Conservation (phyloP, 2,113 vertebrate species). For the Guaruba guarouba region DNA sequence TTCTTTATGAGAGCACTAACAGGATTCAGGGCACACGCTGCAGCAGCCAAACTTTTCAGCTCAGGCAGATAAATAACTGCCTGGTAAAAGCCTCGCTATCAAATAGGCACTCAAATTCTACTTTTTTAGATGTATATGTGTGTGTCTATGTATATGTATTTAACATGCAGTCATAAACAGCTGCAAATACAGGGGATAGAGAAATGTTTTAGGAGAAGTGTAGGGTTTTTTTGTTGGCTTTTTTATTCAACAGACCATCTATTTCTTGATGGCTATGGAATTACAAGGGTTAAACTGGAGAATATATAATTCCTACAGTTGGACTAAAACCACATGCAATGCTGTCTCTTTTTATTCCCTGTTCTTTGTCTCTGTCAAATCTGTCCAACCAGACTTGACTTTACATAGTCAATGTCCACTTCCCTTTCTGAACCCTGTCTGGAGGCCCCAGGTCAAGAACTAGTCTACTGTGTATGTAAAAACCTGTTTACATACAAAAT, state of each 20-base stretch:
- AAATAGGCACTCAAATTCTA: background rate
- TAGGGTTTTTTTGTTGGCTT: background rate
- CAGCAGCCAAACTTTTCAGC: background rate
- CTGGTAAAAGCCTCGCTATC: background rate
- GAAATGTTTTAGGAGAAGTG: background rate
- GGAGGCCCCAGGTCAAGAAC: background rate
- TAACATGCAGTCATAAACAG: background rate
- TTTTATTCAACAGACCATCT: background rate
- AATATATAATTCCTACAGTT: background rate
- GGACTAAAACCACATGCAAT: background rate
- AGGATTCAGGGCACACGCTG: background rate
- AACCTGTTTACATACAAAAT: constrained; percentile 41
- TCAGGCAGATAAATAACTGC: background rate
- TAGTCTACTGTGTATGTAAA: constrained; percentile 34
- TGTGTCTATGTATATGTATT: accelerated
- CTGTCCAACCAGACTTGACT: background rate
- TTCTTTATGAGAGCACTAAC: background rate
- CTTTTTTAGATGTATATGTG: background rate
- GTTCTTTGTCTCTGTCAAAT: constrained; percentile 5
- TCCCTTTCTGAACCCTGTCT: constrained; percentile 12
- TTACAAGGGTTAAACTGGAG: background rate
- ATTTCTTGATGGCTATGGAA: background rate
- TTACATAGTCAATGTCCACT: constrained; percentile 19
- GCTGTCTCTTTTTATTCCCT: background rate
- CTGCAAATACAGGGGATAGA: background rate